A percentile compares a stretch with the other conserved stretches of the same genome.
phyloP scores from a whole-genome alignment of 2,888 invertebrate species.

The Ethmia dodecea region DNA sequence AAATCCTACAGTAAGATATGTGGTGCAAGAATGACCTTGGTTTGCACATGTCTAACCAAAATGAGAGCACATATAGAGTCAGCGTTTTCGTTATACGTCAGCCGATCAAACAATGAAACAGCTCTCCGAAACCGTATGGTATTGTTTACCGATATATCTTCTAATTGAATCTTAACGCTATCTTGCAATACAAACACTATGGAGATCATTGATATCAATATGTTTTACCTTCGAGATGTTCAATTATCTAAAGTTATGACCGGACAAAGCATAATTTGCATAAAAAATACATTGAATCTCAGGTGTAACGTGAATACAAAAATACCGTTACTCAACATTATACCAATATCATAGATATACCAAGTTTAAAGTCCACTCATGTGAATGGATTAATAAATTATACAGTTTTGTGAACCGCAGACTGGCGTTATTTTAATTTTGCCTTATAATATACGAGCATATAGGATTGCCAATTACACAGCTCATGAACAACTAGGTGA shows the following conservation, averaged over 20 bases:
- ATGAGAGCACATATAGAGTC: slow-evolving; percentile 19
- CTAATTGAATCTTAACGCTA: slow-evolving; percentile 65
- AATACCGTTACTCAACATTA: slow-evolving; percentile 26
- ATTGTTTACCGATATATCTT: slow-evolving; percentile 64
- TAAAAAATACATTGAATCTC: neutral
- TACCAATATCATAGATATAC: slow-evolving; percentile 25
- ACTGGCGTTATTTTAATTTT: slow-evolving; percentile 25
- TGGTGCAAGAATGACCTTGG: slow-evolving; percentile 21
- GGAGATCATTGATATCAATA: slow-evolving; percentile 13
- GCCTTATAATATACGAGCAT: too few species aligned
- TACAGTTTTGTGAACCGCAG: slow-evolving; percentile 34
- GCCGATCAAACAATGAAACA: slow-evolving; percentile 56
- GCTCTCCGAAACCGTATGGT: slow-evolving; percentile 44
- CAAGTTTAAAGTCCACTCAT: slow-evolving; percentile 31
- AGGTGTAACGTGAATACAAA: slow-evolving; percentile 15
- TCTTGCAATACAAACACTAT: slow-evolving; percentile 36
- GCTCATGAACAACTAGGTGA: slow-evolving; percentile 50
- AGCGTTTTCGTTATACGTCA: slow-evolving; percentile 46
- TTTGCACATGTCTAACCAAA: slow-evolving; percentile 13
- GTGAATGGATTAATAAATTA: slow-evolving; percentile 44
- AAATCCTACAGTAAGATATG: neutral
- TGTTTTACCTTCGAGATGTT: slow-evolving; percentile 1
- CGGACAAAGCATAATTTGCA: neutral
- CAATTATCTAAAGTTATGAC: slow-evolving; percentile 1
- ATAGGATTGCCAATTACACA: slow-evolving; percentile 47